These are phyloP conservation scores for Drosophila willistoni DNA, from an alignment of 1,140 invertebrate species.

Conservation along the genomic window DNA sequence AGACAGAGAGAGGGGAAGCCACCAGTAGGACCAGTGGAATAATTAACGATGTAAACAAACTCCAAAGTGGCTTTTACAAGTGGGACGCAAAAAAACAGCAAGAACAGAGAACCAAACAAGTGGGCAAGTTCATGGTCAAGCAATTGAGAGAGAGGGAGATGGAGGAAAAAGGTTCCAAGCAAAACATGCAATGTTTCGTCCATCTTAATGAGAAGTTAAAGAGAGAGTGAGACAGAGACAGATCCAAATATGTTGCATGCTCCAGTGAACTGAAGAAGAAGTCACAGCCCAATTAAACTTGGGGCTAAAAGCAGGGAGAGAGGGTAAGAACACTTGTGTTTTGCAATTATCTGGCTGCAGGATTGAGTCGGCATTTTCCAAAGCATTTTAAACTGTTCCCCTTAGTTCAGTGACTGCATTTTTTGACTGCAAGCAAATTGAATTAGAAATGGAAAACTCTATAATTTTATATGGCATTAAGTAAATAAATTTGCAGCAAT, in stretches of 20 bases:
- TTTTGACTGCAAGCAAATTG: neutral
- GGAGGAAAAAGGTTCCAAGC: neutral
- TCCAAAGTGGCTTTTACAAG: conserved; percentile 14
- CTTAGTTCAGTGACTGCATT: neutral
- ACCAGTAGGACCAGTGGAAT: conserved; percentile 18
- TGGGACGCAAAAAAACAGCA: neutral
- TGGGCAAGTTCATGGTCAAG: conserved; percentile 58
- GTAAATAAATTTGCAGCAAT: conserved; percentile 5
- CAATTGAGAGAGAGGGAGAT: neutral
- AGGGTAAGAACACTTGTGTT: neutral
- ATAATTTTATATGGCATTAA: conserved; percentile 1
- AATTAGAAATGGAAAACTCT: conserved; percentile 3
- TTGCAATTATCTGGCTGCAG: conserved; percentile 37
- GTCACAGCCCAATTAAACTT: conserved; percentile 7
- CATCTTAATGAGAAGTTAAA: conserved; percentile 7
- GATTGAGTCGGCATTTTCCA: conserved; percentile 11
- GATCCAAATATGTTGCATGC: conserved; percentile 46
- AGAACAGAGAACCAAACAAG: neutral
- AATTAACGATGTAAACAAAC: conserved; percentile 55
- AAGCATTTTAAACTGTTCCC: neutral
- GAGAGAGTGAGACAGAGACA: neutral
- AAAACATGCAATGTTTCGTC: conserved; percentile 9
- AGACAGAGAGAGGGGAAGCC: neutral
- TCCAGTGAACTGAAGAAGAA: conserved; percentile 46
- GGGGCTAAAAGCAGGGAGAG: neutral